A percentile compares a stretch with the other conserved stretches of the same genome.
Conservation (phyloP, 2,888 invertebrate genomes). For the Tachystola acroxantha region DNA sequence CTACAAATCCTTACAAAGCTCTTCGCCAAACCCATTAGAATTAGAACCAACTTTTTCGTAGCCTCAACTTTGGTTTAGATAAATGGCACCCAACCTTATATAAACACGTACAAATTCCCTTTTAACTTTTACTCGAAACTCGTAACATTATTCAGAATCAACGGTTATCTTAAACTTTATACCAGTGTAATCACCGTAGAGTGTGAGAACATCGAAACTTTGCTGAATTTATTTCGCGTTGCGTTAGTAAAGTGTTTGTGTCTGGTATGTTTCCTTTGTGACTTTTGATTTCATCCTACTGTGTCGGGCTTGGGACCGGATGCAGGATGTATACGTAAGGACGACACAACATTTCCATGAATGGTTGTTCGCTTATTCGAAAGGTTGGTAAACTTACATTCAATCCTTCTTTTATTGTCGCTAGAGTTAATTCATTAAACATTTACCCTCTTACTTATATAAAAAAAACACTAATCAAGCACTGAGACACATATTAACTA, state of each 20-base stretch:
- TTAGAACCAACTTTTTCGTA: background rate
- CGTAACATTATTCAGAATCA: conserved; percentile 21
- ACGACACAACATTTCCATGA: too few relatives aligned
- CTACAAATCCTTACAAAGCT: too few relatives aligned
- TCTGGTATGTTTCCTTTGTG: conserved; percentile 7
- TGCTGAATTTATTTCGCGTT: conserved; percentile 35
- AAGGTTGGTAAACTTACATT: too few relatives aligned
- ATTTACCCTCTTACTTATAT: too few relatives aligned
- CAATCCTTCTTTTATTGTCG: too few relatives aligned
- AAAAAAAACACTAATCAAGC: too few relatives aligned
- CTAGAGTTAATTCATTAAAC: too few relatives aligned
- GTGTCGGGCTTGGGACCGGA: too few relatives aligned
- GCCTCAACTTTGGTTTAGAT: background rate
- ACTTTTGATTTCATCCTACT: background rate
- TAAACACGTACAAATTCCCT: conserved; percentile 9
- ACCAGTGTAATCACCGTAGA: conserved; percentile 38
- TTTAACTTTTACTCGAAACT: conserved; percentile 7
- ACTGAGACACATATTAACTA: too few relatives aligned
- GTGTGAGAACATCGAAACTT: conserved; percentile 37
- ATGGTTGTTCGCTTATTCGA: too few relatives aligned
- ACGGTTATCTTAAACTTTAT: conserved; percentile 42
- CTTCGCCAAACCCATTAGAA: too few relatives aligned
- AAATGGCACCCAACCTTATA: conserved; percentile 4
- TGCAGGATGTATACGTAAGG: too few relatives aligned
- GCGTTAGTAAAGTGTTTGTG: conserved; percentile 20